Base-by-base conservation (phyloP, 2,113 vertebrate species). In the Lontra canadensis region DNA sequence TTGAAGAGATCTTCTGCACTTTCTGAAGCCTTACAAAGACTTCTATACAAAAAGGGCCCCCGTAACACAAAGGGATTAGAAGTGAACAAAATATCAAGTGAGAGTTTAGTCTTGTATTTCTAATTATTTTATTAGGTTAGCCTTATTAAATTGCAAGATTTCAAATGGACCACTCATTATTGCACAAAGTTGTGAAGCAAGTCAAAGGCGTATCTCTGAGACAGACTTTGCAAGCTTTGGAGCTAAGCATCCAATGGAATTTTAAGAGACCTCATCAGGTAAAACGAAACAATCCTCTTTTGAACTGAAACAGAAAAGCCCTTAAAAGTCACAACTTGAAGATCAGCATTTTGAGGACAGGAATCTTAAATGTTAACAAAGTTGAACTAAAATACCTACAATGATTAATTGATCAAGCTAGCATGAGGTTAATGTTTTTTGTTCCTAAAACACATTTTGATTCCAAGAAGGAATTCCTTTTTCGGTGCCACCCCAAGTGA, bases 51-150 rank as follows among this genome's bases (percentile, higher is more conserved):
- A 42, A 42, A 42, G 39, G 94, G 85, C 31, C 57, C 29, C 39
- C 91, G 59, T 36, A 95, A 97, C 80, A 61, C 97, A 92, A 92
- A 96, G 98, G 97, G 98, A 98, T 98, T 98, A 98, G 96, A 97
- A 97, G 90, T 25, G 93, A 97, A 96, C 84, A 90, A 85, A 88
- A 13, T 34, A 86, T 97, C 80, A 91, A 29, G 12, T 52, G 74
- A 94, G 84, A 87, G 59, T 17, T 71, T 83, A 7, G 14, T 34
- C 90, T 98, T 98, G 39, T 93, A 52, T 97, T 98, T 97, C 94
- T 92, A 61, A 83, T 0, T 0, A 55, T 88, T 97, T 98, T 92
- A 88, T 98, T 98, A 95, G 93, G 97, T 97, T 96, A 94, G 73
- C 55, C 86, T 97, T 93, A 89, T 92, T 97, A 96, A 95, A 93